Evolutionary conservation across 2,797 vertebrate genomes (phyloP).

Genomic region (Smutsia temminckii): DNA sequence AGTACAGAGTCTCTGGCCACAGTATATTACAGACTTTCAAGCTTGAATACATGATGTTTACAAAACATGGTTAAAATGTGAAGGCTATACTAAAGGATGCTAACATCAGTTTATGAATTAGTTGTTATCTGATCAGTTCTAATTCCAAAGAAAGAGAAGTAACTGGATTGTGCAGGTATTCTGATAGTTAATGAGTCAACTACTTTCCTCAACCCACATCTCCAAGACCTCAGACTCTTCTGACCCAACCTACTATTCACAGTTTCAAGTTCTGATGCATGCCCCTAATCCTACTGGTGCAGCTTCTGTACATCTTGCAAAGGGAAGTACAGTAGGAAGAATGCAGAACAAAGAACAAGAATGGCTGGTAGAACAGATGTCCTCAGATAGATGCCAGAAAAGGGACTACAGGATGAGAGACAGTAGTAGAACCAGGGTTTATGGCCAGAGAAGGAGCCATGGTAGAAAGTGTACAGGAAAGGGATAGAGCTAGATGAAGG

Average conservation of each 20-base stretch:
- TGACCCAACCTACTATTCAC: not conserved
- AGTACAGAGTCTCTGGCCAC: not conserved
- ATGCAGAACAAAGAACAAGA: not conserved
- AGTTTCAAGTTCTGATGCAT: not conserved
- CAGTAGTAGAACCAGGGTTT: not conserved
- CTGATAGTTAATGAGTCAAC: not conserved
- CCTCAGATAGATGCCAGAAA: not conserved
- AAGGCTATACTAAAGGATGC: not conserved
- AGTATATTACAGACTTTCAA: not conserved
- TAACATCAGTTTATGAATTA: not conserved
- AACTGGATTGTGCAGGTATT: not conserved
- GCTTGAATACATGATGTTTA: not conserved
- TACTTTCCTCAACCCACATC: not conserved
- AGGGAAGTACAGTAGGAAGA: not conserved
- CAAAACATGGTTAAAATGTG: not conserved
- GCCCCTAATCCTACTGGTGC: not conserved
- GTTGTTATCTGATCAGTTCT: not conserved
- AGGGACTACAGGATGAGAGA: not conserved
- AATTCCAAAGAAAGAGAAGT: not conserved
- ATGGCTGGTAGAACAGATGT: not conserved
- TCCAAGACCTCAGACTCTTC: not conserved
- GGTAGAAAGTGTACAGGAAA: not conserved
- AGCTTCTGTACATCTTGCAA: not conserved
- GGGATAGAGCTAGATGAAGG: not conserved
- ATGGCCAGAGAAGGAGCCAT: not conserved